phyloP scores from a whole-genome alignment of 1,140 invertebrate species.

The Nylanderia fulva region DNA sequence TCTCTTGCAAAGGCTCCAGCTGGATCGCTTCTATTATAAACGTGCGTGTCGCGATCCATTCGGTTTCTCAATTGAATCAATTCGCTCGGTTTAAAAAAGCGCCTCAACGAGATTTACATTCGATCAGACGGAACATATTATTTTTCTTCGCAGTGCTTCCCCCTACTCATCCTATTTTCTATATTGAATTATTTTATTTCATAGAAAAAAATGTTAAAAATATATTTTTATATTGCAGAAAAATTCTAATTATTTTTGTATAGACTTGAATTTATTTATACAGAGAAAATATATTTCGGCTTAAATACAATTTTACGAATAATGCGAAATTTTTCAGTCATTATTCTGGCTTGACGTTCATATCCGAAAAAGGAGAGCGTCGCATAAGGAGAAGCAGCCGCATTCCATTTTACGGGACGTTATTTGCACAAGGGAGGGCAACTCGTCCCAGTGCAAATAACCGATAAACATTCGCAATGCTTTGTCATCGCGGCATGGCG shows the following conservation, averaged over 20 bases:
- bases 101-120: background rate
- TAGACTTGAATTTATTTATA: background rate
- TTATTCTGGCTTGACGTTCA: slow-evolving; percentile 2
- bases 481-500: slow-evolving; percentile 69
- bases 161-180: background rate
- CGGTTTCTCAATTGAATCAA: slow-evolving; percentile 29
- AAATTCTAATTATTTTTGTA: background rate
- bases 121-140: background rate
- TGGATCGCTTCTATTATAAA: slow-evolving; percentile 45
- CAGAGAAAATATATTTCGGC: background rate
- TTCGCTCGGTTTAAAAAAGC: slow-evolving; percentile 10
- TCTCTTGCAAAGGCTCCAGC: slow-evolving; percentile 36
- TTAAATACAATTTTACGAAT: background rate
- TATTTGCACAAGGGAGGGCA: slow-evolving; percentile 66
- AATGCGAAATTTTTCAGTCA: slow-evolving; percentile 17
- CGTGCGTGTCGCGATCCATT: background rate
- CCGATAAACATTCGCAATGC: slow-evolving; percentile 73
- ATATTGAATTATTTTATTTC: background rate
- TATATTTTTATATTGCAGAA: background rate
- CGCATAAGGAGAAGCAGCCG: slow-evolving; percentile 62
- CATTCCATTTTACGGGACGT: slow-evolving; percentile 66
- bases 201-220: too few relatives aligned
- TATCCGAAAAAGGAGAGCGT: slow-evolving; percentile 62
- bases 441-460: slow-evolving; percentile 66
- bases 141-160: background rate